Base-by-base conservation (phyloP, 2,888 invertebrate species). In the Apomyelois bistriatella region DNA sequence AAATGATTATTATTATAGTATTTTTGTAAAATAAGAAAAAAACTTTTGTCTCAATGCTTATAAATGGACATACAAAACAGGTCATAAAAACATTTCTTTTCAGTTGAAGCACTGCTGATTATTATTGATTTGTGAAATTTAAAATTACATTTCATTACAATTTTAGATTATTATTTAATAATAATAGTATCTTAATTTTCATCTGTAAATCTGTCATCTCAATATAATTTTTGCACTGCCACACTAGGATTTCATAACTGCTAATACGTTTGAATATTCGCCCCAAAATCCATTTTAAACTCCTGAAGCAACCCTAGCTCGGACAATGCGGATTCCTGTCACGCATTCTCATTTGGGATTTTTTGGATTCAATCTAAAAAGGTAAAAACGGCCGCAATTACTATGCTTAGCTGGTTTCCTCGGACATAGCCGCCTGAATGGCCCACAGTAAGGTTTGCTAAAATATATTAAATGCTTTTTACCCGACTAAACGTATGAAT, bases 281-380 rank as follows among this genome's bases (percentile, higher is more conserved):
- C 32, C 22, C n/a, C 22, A 22, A 22, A 22, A 22, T 22, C 22
- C 3, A 22, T 22, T 22, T 22, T 3, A 22, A 22, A 22, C 2
- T 22, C 22, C 22, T 22, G 22, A 8, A 32, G 30, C 46, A 46
- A 9, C 46, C 46, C 46, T 46, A 32, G 42, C 6, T 16, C 52
- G 36, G 43, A 43, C 52, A 43, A 28, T 43, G 36, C 52, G 43
- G 32, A 43, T 53, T 46, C 55, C 13, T 22, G 53, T 60, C 62
- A 60, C 62, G 60, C 50, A 47, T 51, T 52, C 52, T 55, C 58
- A 55, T 58, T 62, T 53, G 57, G 53, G 55, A 58, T 50, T 58
- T 54, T 56, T 51, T 46, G 58, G 54, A 55, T 58, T 58, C 52
- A 52, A 52, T 52, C 43, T 52, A 52, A 52, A 52, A 52, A 52